Base-by-base conservation (phyloP, 2,888 invertebrate genomes). In the Diplazon laetatorius region DNA sequence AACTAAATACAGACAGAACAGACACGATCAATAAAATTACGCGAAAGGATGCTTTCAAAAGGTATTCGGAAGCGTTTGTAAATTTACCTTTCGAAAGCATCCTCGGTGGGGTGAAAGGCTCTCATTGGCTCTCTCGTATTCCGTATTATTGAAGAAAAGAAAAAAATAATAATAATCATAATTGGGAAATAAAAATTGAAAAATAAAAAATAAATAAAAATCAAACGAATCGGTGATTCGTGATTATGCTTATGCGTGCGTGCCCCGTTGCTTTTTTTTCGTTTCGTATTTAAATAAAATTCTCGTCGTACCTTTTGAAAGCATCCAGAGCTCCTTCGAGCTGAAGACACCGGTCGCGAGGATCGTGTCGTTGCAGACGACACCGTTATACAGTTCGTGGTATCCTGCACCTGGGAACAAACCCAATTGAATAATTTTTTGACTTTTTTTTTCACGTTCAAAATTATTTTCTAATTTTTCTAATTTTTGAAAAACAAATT, bases 321-420 rank as follows among this genome's bases (percentile, higher is more conserved):
- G 95, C 93, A 97, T 97, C 96, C 98, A 98, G 92, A 99, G 95
- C 94, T 99, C 99, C 94, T 97, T 97, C 90, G 99, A 99, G 89
- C 98, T 98, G 95, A 99, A 99, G 92, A 99, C 99, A 92, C 99
- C 99, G 90, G 99, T 99, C 91, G 99, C 99, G 95, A 98, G 95
- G 93, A 99, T 99, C 92, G 98, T 98, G 94, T 99, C 98, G 94
- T 98, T 98, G 95, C 98, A 98, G 92, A 98, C 96, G 92, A 98
- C 98, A 92, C 98, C 98, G 93, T 98, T 98, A 94, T 98, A 98
- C 91, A 98, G 97, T 94, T 98, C 98, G 94, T 97, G 97, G 89
- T 91, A 91, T 86, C 91, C 89, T 89, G 90, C 86, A 91, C 91
- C 91, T 91, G 90, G 87, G 89, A 90, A 91, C 89, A 91, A 86